Base-by-base conservation (phyloP, 2,797 vertebrate genomes). In the Numenius phaeopus region DNA sequence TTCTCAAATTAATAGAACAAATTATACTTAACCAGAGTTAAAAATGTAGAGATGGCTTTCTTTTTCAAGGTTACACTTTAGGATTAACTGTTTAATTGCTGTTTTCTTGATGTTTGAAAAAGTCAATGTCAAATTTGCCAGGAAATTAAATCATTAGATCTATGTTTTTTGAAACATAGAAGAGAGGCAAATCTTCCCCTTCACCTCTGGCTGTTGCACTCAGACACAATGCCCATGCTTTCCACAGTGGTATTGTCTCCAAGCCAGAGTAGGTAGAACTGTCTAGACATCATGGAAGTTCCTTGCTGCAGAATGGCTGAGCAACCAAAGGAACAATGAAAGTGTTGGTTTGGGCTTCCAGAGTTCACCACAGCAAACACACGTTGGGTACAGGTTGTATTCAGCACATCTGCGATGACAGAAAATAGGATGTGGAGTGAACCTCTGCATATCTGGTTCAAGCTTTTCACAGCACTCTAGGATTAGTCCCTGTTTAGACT, bases 21-120 rank as follows among this genome's bases (percentile, higher is more conserved):
- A 55, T 59, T 66, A 42, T n/a, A 82, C 22, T 69, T 83, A 65
- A 81, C 69, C 30, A 46, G 39, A 84, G 42, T 82, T 94, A 10
- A 44, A 85, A 79, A 32, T 5, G 6, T 62, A 76, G 30, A 10
- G 6, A 58, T 47, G 1, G 71, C 49, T 90, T 87, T 73, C 32
- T 46, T 55, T 89, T 85, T 72, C 73, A 87, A 61, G 83, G 70
- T 79, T 78, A 40, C 49, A n/a, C 59, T 95, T 93, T 34, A 80
- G 59, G 61, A 92, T 69, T 87, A 81, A 75, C 34, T 50, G 21
- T 24, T 86, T 88, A 65, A 83, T 37, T 87, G 39, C 30, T 73
- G 24, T 59, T 88, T 85, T 81, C 73, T 89, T 44, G 18, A 52
- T 66, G 58, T 14, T 55, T 44, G 50, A 50, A 81, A 55, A 90